Evolutionary conservation across 2,888 invertebrate genomes (phyloP).

Genomic region (Apotomis capreana): DNA sequence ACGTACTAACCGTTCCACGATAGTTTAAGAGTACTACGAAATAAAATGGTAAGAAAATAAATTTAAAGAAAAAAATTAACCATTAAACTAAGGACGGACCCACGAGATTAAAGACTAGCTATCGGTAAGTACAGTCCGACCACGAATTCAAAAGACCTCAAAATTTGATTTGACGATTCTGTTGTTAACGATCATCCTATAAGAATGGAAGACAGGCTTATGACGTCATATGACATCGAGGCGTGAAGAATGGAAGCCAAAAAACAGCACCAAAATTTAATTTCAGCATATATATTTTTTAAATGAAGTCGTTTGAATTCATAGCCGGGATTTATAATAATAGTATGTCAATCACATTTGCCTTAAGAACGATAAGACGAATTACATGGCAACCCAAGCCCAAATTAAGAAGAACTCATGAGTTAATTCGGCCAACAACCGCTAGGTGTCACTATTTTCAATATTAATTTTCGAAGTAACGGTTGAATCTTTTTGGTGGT

Average conservation of each 20-base stretch:
- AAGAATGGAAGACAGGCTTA: too few species aligned
- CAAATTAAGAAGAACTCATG: conserved; percentile 45
- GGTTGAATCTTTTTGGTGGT: background rate
- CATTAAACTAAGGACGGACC: conserved; percentile 58
- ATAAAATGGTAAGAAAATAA: conserved; percentile 48
- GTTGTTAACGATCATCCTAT: too few species aligned
- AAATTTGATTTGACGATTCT: background rate
- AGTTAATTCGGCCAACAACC: conserved; percentile 47
- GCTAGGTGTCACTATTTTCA: conserved; percentile 18
- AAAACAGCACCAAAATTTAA: background rate
- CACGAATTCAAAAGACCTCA: conserved; percentile 19
- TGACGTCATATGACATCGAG: too few species aligned
- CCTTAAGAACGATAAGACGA: conserved; percentile 40
- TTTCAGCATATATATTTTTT: background rate
- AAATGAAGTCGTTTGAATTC: conserved; percentile 11
- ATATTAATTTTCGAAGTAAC: background rate
- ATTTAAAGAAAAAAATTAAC: conserved; percentile 39
- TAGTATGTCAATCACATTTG: conserved; percentile 37
- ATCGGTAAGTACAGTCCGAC: conserved; percentile 43
- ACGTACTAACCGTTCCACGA: conserved; percentile 38
- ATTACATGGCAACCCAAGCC: conserved; percentile 46
- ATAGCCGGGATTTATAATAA: conserved; percentile 22
- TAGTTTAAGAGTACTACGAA: conserved; percentile 26
- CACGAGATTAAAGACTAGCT: conserved; percentile 51
- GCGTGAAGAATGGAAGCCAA: background rate